Conservation (phyloP, 2,113 vertebrate genomes). For the Nothobranchius furzeri region DNA sequence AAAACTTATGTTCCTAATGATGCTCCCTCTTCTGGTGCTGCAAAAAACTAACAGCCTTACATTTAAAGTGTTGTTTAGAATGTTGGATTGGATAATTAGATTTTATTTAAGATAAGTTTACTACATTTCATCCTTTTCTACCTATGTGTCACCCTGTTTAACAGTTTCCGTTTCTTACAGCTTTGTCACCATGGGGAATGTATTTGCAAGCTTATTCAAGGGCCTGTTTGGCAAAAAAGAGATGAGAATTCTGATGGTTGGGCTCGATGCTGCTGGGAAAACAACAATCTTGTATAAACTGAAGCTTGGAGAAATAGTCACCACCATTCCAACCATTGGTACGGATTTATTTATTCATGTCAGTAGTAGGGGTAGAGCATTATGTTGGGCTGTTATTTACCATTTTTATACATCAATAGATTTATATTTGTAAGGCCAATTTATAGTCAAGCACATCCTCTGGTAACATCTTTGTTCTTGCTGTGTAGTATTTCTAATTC, state of each 20-base stretch:
- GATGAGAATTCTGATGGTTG: slow-evolving; percentile 90
- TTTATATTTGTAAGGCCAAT: too few relatives aligned
- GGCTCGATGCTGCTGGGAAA: slow-evolving; percentile 88
- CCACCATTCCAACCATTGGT: slow-evolving; percentile 88
- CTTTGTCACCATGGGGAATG: slow-evolving; percentile 83
- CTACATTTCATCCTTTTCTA: not conserved
- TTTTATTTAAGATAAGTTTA: not conserved
- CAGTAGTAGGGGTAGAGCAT: too few relatives aligned
- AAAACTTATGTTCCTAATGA: not conserved
- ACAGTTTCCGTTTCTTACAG: slow-evolving; percentile 29
- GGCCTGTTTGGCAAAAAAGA: slow-evolving; percentile 87
- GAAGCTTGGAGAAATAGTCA: slow-evolving; percentile 88
- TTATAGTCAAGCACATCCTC: too few relatives aligned
- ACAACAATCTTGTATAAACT: slow-evolving; percentile 90
- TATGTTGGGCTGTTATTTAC: too few relatives aligned
- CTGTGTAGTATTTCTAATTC: too few relatives aligned
- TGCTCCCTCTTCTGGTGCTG: too few relatives aligned
- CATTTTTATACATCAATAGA: too few relatives aligned
- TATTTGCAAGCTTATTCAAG: slow-evolving; percentile 82
- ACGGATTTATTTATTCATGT: slow-evolving; percentile 15
- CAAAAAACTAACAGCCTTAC: too few relatives aligned
- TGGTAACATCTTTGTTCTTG: too few relatives aligned
- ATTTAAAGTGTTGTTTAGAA: too few relatives aligned
- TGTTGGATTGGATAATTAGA: not conserved
- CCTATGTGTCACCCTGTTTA: not conserved